Base-by-base conservation (phyloP, 1,140 invertebrate genomes). In the Saccostrea cuccullata region DNA sequence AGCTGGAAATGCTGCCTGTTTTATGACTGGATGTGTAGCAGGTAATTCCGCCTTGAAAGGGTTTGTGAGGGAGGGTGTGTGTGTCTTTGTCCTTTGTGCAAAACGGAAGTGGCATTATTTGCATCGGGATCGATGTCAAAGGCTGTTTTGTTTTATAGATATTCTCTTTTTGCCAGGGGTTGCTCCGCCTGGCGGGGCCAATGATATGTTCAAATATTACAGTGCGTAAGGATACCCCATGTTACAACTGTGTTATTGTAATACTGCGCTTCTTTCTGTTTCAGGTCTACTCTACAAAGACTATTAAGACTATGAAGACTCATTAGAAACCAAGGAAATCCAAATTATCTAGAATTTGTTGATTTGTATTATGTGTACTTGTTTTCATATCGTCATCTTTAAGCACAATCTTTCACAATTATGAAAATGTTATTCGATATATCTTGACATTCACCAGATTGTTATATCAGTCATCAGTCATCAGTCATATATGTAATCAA, bases 1-100 rank as follows among this genome's bases (percentile, higher is more conserved):
- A 55, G 96, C 97, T 40, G 98, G 98, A 1, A 97, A 97, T 90
- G 96, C 97, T 8, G 97, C 98, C 12, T 98, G 97, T 93, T 98
- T 99, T 91, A 90, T 92, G 91, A 92, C 91, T 8, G 92, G 91
- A 17, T 92, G 92, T 85, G 91, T 92, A 73, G 89, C 92, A 87
- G 91, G 92, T 92, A 87, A 64, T 26, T 73, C 26, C 30, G n/a
- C 30, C 2, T 36, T 36, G 20, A 20, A 60, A 60, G 20, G 2
- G 20, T 20, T 4, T 60, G 20, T n/a, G 67, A 4, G 9, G n/a
- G 23, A 36, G 30, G 30, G 30, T 36, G 30, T 36, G 30, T 36
- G 30, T 36, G 30, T 36, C 2, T 36, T 1, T 36, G 30, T 1
- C 30, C 30, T 36, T n/a, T 36, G 30, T 36, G 30, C 30, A 2